Percentiles rank a stretch among this genome's conserved stretches.
phyloP scores from a whole-genome alignment of 2,797 vertebrate genomes.

The Tadarida brasiliensis region DNA sequence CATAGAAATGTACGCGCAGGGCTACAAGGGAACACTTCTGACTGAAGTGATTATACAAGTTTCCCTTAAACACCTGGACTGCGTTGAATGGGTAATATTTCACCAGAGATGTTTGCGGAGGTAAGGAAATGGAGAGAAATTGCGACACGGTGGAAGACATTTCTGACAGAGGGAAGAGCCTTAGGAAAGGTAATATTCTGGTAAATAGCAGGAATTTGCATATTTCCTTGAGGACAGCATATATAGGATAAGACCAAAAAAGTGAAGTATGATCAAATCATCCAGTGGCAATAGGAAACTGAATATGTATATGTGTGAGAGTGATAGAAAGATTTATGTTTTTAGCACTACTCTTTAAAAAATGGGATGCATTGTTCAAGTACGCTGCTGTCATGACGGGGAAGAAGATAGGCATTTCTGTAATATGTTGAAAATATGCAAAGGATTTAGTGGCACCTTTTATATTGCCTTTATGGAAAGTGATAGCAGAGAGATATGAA shows the following conservation, averaged over 20 bases:
- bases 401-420: neutral
- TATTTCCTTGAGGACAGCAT: slow-evolving; percentile 19
- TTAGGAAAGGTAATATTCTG: slow-evolving; percentile 18
- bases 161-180: neutral
- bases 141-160: neutral
- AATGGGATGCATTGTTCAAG: neutral
- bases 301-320: neutral
- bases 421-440: neutral
- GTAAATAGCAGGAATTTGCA: slow-evolving; percentile 12
- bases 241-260: neutral
- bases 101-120: neutral
- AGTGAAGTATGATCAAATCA: neutral
- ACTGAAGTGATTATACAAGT: neutral
- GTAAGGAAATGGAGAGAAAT: neutral
- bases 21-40: neutral
- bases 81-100: neutral
- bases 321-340: neutral
- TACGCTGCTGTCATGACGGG: neutral
- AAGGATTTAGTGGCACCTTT: slow-evolving; percentile 8
- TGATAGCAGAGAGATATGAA: neutral
- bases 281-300: neutral
- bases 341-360: neutral
- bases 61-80: neutral
- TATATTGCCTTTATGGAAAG: neutral
- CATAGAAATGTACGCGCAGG: neutral